These are phyloP conservation scores for Ctenodactylus gundi DNA, from an alignment of 2,113 vertebrate genomes.

Conservation along the genomic window DNA sequence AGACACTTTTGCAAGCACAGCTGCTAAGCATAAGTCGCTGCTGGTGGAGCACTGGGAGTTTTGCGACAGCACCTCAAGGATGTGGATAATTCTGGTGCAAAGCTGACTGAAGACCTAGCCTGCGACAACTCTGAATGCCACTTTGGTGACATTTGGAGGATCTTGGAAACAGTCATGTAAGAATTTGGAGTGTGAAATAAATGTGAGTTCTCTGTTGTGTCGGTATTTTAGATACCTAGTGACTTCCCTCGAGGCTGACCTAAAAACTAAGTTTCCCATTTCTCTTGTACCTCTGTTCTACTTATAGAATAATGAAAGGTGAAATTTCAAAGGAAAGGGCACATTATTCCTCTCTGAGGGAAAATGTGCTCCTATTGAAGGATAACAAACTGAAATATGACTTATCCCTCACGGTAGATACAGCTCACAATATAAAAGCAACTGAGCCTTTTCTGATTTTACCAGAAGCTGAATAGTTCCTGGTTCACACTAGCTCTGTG, in stretches of 20 bases:
- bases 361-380: neutral
- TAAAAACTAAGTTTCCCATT: slow-evolving; percentile 6
- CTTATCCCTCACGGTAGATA: neutral
- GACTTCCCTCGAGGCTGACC: neutral
- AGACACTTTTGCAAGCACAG: neutral
- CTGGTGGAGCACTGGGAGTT: neutral
- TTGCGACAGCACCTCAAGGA: neutral
- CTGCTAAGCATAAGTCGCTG: neutral
- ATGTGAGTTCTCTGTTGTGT: neutral
- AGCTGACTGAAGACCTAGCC: neutral
- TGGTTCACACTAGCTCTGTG: neutral
- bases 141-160: neutral
- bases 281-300: neutral
- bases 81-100: neutral
- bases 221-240: neutral
- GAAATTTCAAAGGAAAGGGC: slow-evolving; percentile 31
- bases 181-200: neutral
- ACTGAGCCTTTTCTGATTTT: neutral
- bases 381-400: slow-evolving; percentile 8
- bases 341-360: neutral
- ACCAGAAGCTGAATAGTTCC: neutral
- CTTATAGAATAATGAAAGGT: slow-evolving; percentile 25
- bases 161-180: neutral
- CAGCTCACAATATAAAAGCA: neutral
- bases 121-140: neutral